A percentile compares a stretch with the other conserved stretches of the same genome.
Conservation (phyloP, 2,888 invertebrate genomes). For the Hypena proboscidalis region DNA sequence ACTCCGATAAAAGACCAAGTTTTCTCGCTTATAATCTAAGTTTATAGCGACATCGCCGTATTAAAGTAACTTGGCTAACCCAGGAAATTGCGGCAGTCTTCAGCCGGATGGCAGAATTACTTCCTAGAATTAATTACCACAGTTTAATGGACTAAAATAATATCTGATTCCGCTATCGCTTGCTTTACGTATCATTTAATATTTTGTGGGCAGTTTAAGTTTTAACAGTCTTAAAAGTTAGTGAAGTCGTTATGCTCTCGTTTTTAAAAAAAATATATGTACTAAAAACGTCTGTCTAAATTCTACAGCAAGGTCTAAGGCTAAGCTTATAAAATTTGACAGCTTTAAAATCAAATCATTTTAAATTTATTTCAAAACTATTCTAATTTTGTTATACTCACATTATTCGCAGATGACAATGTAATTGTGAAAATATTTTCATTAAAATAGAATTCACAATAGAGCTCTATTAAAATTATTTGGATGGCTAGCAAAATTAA, state of each 20-base stretch:
- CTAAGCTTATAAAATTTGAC: too few species aligned
- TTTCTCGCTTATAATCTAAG: constrained; percentile 22
- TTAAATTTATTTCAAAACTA: too few species aligned
- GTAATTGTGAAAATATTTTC: background rate
- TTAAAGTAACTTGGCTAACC: constrained; percentile 12
- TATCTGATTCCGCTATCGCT: constrained; percentile 15
- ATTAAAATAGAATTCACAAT: background rate
- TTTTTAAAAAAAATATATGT: too few species aligned
- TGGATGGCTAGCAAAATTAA: constrained; percentile 1
- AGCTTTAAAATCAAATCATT: too few species aligned
- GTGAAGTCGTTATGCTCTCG: too few species aligned
- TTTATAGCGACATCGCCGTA: constrained; percentile 29
- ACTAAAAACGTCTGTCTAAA: too few species aligned
- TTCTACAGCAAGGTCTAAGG: too few species aligned
- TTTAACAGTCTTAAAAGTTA: too few species aligned
- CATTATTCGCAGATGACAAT: background rate
- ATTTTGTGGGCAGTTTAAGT: too few species aligned
- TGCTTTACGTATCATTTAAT: constrained; percentile 3
- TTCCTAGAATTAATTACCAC: constrained; percentile 34
- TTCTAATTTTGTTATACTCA: too few species aligned
- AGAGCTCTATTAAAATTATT: constrained; percentile 4
- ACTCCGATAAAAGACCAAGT: background rate
- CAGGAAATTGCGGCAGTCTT: constrained; percentile 32
- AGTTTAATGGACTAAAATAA: constrained; percentile 36
- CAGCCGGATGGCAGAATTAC: constrained; percentile 26